phyloP scores from a whole-genome alignment of 2,113 vertebrate genomes.

The Vombatus ursinus region DNA sequence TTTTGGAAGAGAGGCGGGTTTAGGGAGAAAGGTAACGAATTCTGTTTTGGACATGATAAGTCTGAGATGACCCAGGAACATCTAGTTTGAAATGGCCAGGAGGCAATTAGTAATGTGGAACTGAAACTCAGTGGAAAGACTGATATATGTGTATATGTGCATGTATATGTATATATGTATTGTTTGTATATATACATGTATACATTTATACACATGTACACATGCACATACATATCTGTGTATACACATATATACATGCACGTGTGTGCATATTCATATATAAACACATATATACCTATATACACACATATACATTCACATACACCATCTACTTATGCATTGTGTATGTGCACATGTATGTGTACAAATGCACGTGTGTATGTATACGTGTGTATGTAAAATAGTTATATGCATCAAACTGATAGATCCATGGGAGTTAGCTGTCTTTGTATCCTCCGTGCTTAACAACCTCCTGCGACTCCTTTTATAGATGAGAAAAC shows the following conservation, averaged over 20 bases:
- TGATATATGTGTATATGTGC: neutral
- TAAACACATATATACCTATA: neutral
- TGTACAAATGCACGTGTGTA: neutral
- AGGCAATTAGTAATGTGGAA: too few species aligned
- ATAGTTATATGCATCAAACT: neutral
- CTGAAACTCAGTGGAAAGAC: too few species aligned
- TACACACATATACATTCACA: neutral
- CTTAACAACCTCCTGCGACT: neutral
- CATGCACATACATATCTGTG: neutral
- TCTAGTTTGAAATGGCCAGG: too few species aligned
- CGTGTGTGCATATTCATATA: neutral
- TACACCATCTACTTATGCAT: neutral
- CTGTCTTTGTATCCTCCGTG: neutral
- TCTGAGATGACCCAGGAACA: neutral
- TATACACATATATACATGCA: too few species aligned
- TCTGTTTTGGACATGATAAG: neutral
- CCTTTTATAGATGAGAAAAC: neutral
- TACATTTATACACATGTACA: neutral
- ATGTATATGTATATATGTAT: neutral
- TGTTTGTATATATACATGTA: neutral
- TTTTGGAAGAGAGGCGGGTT: neutral
- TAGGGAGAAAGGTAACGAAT: neutral
- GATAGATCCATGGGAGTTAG: neutral
- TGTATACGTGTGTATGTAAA: too few species aligned
- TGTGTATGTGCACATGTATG: neutral